phyloP scores from a whole-genome alignment of 2,888 invertebrate genomes.

The Stratiomys singularior region DNA sequence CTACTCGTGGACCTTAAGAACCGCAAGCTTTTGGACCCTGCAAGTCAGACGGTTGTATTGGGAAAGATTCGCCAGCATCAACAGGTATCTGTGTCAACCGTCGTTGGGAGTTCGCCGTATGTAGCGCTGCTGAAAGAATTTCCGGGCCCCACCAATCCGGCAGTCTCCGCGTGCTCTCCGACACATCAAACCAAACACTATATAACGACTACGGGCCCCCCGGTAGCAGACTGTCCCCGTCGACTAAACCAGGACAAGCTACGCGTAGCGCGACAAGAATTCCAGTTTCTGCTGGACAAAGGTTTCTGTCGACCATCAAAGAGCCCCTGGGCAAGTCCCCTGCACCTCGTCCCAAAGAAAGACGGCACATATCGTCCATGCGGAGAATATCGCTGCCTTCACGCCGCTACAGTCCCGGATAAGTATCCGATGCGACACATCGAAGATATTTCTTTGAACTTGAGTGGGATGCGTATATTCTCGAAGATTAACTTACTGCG shows the following conservation, averaged over 20 bases:
- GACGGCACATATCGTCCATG: conserved; percentile 56
- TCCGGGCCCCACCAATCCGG: neutral
- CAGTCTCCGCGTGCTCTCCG: neutral
- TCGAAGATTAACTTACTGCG: conserved; percentile 53
- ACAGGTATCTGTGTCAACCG: neutral
- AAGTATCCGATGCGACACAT: conserved; percentile 45
- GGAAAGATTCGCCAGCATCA: neutral
- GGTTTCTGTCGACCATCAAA: conserved; percentile 63
- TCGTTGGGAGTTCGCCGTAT: neutral
- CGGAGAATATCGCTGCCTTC: conserved; percentile 48
- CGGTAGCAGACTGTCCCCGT: conserved; percentile 49
- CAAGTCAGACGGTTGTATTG: neutral
- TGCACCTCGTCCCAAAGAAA: conserved; percentile 58
- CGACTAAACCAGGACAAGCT: conserved; percentile 56
- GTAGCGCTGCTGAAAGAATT: conserved; percentile 7
- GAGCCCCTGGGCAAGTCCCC: conserved; percentile 62
- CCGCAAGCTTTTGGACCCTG: conserved; percentile 4
- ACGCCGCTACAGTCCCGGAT: conserved; percentile 44
- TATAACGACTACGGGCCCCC: conserved; percentile 48
- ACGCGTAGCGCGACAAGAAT: conserved; percentile 45
- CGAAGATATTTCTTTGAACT: conserved; percentile 33
- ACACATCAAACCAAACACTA: conserved; percentile 8
- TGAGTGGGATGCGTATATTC: conserved; percentile 50
- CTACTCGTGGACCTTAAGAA: conserved; percentile 46
- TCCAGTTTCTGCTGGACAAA: conserved; percentile 54